Base-by-base conservation (phyloP, 2,113 vertebrate species). In the Carassius carassius region DNA sequence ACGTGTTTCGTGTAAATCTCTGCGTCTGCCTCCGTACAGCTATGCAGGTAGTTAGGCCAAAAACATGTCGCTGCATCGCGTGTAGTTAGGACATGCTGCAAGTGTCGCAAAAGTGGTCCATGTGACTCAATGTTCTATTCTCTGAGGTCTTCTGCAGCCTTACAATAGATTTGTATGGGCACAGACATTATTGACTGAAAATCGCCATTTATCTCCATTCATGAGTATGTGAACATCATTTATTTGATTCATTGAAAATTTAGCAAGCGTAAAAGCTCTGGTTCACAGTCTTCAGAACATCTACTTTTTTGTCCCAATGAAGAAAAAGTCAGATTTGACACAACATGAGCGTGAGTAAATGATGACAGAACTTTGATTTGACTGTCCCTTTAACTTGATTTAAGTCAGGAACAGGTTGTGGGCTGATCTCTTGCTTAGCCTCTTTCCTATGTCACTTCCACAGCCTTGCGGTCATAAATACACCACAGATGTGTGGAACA, bases 401-500 rank as follows among this genome's bases (percentile, higher is more conserved):
- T 51, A 80, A 67, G 65, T 76, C 86, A 85, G 35, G 77, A 78
- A 84, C 69, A 78, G 65, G 70, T 67, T 75, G 78, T 72, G 54
- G 72, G 70, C 72, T 56, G 60, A 21, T 63, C 69, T 74, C 58
- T 23, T 84, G 60, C 81, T 60, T 25, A 35, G 84, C 69, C 69
- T 78, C 54, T 78, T 84, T 86, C 49, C 77, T 70, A 72, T 44
- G 75, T 82, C 76, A 85, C 69, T 87, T 85, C 86, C 84, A 88
- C 62, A 73, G 13, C 37, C 51, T 47, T 32, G 25, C 78, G 41
- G 78, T 74, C 76, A 72, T 83, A 86, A 88, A 88, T 88, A 84
- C 86, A 82, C 62, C 49, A 29, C 90, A 90, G 87, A 88, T 90
- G 87, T 74, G 72, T 80, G 85, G 85, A 86, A 82, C 77, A 85